Conservation (phyloP, 1,140 invertebrate genomes). For the Homarus americanus region DNA sequence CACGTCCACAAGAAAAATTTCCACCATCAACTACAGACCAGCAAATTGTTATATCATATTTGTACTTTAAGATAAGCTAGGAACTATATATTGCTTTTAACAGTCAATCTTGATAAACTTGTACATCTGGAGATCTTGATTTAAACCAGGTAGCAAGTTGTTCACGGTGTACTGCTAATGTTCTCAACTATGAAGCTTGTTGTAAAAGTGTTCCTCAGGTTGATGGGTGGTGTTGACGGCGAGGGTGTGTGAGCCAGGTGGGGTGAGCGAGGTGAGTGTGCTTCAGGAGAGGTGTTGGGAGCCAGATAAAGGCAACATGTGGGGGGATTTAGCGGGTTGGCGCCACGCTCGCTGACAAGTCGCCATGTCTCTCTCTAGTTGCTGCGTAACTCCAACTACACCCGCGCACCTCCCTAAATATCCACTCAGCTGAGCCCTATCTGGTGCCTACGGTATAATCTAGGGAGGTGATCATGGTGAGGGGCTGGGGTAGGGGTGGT, state of each 20-base stretch:
- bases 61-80: neutral
- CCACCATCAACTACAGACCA: neutral
- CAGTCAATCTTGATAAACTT: neutral
- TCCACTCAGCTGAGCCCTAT: constrained; percentile 3
- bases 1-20: neutral
- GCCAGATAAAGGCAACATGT: constrained; percentile 1
- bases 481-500: constrained; percentile 50
- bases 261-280: constrained; percentile 21
- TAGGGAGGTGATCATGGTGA: constrained; percentile 46
- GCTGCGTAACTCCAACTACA: constrained; percentile 47
- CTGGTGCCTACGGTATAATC: neutral
- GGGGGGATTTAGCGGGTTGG: constrained; percentile 37
- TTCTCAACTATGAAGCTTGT: too few species aligned
- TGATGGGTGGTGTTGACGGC: neutral
- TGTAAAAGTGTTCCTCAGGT: neutral
- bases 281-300: neutral
- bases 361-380: constrained; percentile 53
- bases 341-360: neutral
- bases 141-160: too few species aligned
- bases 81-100: constrained; percentile 5
- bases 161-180: too few species aligned
- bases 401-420: constrained; percentile 17
- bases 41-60: neutral
- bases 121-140: neutral
- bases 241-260: constrained; percentile 9